Evolutionary conservation across 2,888 invertebrate species (phyloP), one percentile per base, ranked within the genome.

Genomic region (Xanthorhoe designata): DNA sequence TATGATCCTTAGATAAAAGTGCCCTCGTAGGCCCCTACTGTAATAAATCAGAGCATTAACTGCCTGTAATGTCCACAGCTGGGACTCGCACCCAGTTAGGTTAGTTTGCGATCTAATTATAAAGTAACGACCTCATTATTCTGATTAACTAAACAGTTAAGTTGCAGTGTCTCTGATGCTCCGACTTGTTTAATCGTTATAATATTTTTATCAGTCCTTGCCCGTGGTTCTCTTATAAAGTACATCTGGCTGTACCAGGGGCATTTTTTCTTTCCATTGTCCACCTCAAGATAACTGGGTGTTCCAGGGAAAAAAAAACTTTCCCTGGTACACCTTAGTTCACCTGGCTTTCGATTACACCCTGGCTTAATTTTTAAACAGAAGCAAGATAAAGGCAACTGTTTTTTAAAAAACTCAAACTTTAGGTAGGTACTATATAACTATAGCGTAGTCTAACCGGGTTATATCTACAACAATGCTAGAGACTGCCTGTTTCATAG

Each of bases 391-490:
- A 17, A 38, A 18, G 5, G 17, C 10, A 10, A 13, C 18, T 18
- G 19, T 10, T 54, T 10, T 19, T 38, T 18, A 19, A 13, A 7
- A 18, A 54, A 38, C 6, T 9, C 0, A 54, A 54, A 6, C 18
- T 15, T 10, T 18, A n/a, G n/a, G n/a, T n/a, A n/a, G n/a, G n/a
- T n/a, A 53, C 17, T 18, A 32, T 38, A 4, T 56, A 56, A 29
- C 42, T 35, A 42, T 56, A 38, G 42, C 38, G 15, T 13, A 15
- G 19, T 45, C 18, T 62, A 56, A 62, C 62, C 56, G 42, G 62
- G 56, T 62, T 62, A 62, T 24, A 42, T 51, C 51, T 56, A 57
- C 55, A 29, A 51, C 55, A 62, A 56, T 52, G 15, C n/a, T 45
- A 9, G 47, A 32, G 49, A 19, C 55, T n/a, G 58, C 24, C 19